These are phyloP conservation scores for Orthosia gothica DNA, from an alignment of 2,888 invertebrate genomes.

Conservation along the genomic window DNA sequence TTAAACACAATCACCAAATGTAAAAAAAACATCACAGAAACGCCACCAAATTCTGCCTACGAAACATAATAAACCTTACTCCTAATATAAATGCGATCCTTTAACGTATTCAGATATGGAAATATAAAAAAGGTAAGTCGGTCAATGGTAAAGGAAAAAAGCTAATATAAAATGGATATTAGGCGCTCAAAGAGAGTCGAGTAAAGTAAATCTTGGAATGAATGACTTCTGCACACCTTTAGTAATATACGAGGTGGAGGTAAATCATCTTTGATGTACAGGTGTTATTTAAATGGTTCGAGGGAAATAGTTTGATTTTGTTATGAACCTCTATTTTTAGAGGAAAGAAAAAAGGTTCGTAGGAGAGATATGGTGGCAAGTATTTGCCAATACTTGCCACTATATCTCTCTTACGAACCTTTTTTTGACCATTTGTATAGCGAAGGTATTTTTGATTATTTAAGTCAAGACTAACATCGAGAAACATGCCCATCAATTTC, in stretches of 20 bases:
- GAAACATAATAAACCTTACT: constrained; percentile 51
- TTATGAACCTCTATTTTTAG: too few relatives aligned
- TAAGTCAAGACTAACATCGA: too few relatives aligned
- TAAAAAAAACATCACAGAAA: constrained; percentile 11
- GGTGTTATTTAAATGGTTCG: constrained; percentile 20
- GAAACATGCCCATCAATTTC: too few relatives aligned
- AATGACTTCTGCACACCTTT: constrained; percentile 59
- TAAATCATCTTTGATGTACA: constrained; percentile 55
- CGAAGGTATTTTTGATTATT: too few relatives aligned
- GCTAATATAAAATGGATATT: constrained; percentile 64
- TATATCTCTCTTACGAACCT: too few relatives aligned
- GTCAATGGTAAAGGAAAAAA: constrained; percentile 48
- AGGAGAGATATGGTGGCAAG: too few relatives aligned
- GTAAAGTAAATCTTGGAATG: constrained; percentile 61
- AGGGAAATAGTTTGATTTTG: neutral
- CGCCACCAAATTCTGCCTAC: constrained; percentile 1
- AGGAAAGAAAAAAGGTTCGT: too few relatives aligned
- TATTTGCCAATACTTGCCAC: too few relatives aligned
- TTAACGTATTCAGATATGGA: constrained; percentile 59
- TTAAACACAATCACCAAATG: neutral
- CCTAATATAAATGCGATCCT: constrained; percentile 51
- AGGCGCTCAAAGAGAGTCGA: constrained; percentile 46
- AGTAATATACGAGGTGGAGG: constrained; percentile 35
- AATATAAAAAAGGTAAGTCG: constrained; percentile 56
- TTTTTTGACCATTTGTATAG: too few relatives aligned